Evolutionary conservation across 1,140 invertebrate genomes (phyloP), one percentile per base, ranked within the genome.

Genomic region (Achatina immaculata): DNA sequence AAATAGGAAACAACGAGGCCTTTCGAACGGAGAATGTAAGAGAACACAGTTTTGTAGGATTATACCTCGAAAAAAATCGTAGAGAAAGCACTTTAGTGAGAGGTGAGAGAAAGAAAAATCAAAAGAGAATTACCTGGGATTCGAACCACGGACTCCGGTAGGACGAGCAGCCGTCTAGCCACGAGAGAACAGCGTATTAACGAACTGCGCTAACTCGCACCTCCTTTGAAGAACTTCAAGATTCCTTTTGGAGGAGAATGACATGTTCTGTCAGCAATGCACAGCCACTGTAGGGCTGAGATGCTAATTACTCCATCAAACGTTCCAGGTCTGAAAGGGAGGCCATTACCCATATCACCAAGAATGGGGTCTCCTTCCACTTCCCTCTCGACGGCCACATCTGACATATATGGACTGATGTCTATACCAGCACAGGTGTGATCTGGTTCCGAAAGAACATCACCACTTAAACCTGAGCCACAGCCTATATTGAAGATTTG

Each of bases 201-300:
- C n/a, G n/a, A n/a, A n/a, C n/a, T n/a, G n/a, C n/a, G n/a, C n/a
- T n/a, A n/a, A n/a, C n/a, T n/a, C n/a, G n/a, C n/a, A n/a, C n/a
- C n/a, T n/a, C n/a, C n/a, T n/a, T n/a, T n/a, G n/a, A 99, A 99
- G 90, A 99, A 99, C 87, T 94, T 95, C 79, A 95, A 94, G 7
- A 99, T 90, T 89, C 99, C 93, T 91, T 98, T 97, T 4, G 95
- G 93, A 24, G 98, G 98, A 88, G 96, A 95, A 88, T 99, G 97
- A 80, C 92, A 93, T 55, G 93, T 94, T 92, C 98, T 97, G 90
- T 99, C 98, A 19, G 97, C 97, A 94, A 99, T 99, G 89, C 98
- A 99, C 0, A 99, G 92, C 99, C 99, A 99, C 90, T 99, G 99
- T n/a, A 99, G 90, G 0, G 98, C 98, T 82, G 97, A 98, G 45